Conservation (phyloP, 2,888 invertebrate genomes). For the Scaptodrosophila latifasciaeformis region DNA sequence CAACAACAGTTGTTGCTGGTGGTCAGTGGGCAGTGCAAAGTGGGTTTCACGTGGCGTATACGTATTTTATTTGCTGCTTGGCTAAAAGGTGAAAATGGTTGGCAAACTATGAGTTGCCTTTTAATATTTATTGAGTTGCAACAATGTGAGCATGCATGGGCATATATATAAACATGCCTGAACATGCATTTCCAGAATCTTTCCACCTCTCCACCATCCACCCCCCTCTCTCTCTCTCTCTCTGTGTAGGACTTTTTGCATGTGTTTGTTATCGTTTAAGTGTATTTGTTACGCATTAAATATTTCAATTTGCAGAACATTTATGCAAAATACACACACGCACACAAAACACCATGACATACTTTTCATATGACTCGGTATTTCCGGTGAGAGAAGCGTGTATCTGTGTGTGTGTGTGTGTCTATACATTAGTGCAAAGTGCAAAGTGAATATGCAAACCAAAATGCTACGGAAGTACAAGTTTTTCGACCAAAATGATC, state of each 20-base stretch:
- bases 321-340: slow-evolving; percentile 46
- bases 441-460: slow-evolving; percentile 34
- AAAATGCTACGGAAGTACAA: slow-evolving; percentile 40
- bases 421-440: slow-evolving; percentile 6
- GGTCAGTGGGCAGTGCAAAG: too few species aligned
- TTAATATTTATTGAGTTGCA: slow-evolving; percentile 65
- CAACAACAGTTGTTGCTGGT: too few species aligned
- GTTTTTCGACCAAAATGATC: slow-evolving; percentile 25
- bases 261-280: slow-evolving; percentile 21
- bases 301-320: slow-evolving; percentile 62
- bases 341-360: slow-evolving; percentile 1
- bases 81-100: slow-evolving; percentile 4
- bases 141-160: slow-evolving; percentile 17
- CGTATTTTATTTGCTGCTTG: slow-evolving; percentile 26
- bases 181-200: too few species aligned
- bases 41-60: slow-evolving; percentile 35
- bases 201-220: not conserved
- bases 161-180: too few species aligned
- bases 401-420: not conserved
- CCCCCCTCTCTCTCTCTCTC: not conserved
- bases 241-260: slow-evolving; percentile 1
- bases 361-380: not conserved
- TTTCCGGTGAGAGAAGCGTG: slow-evolving; percentile 17
- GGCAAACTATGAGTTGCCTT: slow-evolving; percentile 30
- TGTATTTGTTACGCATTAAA: slow-evolving; percentile 55